A percentile compares a stretch with the other conserved stretches of the same genome.
phyloP scores from a whole-genome alignment of 1,140 invertebrate species.

The Venustaconcha ellipsiformis region DNA sequence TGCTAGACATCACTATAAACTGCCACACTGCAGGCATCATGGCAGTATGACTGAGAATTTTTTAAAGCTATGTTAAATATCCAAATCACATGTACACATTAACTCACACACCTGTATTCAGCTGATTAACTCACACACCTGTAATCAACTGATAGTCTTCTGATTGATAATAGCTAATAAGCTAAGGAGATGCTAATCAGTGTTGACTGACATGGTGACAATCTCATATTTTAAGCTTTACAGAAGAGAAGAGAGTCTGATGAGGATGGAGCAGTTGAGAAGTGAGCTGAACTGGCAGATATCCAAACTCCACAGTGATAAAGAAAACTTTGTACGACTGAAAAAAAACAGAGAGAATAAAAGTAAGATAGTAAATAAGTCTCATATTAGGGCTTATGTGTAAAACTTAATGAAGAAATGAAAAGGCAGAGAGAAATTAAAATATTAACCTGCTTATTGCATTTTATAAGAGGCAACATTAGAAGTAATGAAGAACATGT shows the following conservation, averaged over 20 bases:
- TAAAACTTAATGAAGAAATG: too few relatives aligned
- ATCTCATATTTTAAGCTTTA: conserved; percentile 40
- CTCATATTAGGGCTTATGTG: neutral
- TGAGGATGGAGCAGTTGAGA: conserved; percentile 58
- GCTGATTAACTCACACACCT: neutral
- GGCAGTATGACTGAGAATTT: too few relatives aligned
- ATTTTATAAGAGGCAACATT: too few relatives aligned
- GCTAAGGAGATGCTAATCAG: too few relatives aligned
- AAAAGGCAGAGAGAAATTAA: too few relatives aligned
- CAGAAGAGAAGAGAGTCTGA: conserved; percentile 55
- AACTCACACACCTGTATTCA: neutral
- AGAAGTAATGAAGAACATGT: too few relatives aligned
- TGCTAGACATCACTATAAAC: too few relatives aligned
- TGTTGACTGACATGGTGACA: too few relatives aligned
- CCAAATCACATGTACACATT: too few relatives aligned
- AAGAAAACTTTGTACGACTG: conserved; percentile 44
- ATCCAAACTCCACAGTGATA: conserved; percentile 55
- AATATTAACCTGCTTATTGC: too few relatives aligned
- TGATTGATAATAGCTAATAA: neutral
- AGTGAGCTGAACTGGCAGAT: conserved; percentile 69
- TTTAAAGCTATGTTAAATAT: too few relatives aligned
- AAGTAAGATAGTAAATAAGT: conserved; percentile 20
- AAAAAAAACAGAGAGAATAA: conserved; percentile 18
- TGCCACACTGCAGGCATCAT: too few relatives aligned
- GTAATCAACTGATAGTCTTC: conserved; percentile 9